These are phyloP conservation scores for Orgyia antiqua DNA, from an alignment of 2,888 invertebrate genomes.

Conservation along the genomic window DNA sequence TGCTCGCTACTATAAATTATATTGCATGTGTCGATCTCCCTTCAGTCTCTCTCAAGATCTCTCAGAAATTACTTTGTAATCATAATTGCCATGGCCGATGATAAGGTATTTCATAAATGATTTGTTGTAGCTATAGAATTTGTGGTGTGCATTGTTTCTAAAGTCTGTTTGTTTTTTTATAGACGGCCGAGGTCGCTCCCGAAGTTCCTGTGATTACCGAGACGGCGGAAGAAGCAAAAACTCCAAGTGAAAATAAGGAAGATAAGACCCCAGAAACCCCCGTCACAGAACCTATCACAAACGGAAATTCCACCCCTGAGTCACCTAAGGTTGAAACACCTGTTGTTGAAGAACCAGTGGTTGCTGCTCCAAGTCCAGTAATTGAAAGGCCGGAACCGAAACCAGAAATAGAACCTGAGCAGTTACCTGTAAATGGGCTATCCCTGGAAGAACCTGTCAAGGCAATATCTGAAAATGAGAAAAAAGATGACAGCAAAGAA, in stretches of 20 bases:
- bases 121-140: not conserved
- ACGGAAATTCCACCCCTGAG: conserved; percentile 66
- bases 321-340: conserved; percentile 46
- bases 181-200: conserved; percentile 61
- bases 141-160: conserved; percentile 1
- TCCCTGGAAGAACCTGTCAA: conserved; percentile 54
- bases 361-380: conserved; percentile 30
- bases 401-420: conserved; percentile 46
- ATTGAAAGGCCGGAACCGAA: conserved; percentile 39
- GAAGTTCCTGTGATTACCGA: conserved; percentile 45
- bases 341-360: conserved; percentile 21
- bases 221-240: conserved; percentile 47
- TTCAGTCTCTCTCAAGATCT: conserved; percentile 49
- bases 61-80: conserved; percentile 24
- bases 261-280: conserved; percentile 72
- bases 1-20: conserved; percentile 50
- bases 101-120: conserved; percentile 36
- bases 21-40: conserved; percentile 38
- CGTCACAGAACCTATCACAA: conserved; percentile 67
- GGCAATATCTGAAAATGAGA: conserved; percentile 38
- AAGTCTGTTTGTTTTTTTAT: conserved; percentile 28
- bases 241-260: conserved; percentile 48
- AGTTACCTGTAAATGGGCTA: conserved; percentile 62
- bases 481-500: conserved; percentile 49
- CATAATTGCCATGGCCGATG: conserved; percentile 48